Conservation (phyloP, 2,888 invertebrate genomes). For the Nymphalis c-album region DNA sequence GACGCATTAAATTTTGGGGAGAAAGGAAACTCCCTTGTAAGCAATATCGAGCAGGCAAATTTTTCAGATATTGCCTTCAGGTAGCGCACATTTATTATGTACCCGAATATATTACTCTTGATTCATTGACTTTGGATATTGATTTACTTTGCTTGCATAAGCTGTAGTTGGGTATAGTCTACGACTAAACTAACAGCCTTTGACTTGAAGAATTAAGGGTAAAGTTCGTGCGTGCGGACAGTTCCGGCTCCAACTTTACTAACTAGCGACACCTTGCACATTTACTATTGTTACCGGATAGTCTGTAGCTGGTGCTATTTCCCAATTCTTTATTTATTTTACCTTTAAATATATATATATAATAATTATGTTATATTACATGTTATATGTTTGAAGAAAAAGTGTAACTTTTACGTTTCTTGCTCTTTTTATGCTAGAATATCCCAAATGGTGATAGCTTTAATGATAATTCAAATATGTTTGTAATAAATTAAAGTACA, state of each 20-base stretch:
- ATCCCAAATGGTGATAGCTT: too few relatives aligned
- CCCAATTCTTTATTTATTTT: not conserved
- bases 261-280: constrained; percentile 17
- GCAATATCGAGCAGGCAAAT: constrained; percentile 82
- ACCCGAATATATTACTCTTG: constrained; percentile 82
- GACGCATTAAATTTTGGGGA: constrained; percentile 82
- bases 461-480: too few relatives aligned
- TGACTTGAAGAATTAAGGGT: constrained; percentile 63
- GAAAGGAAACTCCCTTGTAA: constrained; percentile 82
- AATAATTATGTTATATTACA: too few relatives aligned
- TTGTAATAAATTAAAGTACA: too few relatives aligned
- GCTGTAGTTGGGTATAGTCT: constrained; percentile 71
- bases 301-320: not conserved
- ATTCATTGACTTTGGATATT: constrained; percentile 82
- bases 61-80: constrained; percentile 82
- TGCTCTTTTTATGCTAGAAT: too few relatives aligned
- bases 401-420: too few relatives aligned
- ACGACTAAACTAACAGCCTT: constrained; percentile 57
- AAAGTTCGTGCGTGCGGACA: constrained; percentile 51
- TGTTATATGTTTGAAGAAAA: too few relatives aligned
- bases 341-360: too few relatives aligned
- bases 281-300: constrained; percentile 12
- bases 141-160: constrained; percentile 81
- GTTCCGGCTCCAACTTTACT: constrained; percentile 25
- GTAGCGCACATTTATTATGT: constrained; percentile 82